These are phyloP conservation scores for Pipistrellus kuhlii DNA, from an alignment of 2,797 vertebrate genomes.

Conservation along the genomic window DNA sequence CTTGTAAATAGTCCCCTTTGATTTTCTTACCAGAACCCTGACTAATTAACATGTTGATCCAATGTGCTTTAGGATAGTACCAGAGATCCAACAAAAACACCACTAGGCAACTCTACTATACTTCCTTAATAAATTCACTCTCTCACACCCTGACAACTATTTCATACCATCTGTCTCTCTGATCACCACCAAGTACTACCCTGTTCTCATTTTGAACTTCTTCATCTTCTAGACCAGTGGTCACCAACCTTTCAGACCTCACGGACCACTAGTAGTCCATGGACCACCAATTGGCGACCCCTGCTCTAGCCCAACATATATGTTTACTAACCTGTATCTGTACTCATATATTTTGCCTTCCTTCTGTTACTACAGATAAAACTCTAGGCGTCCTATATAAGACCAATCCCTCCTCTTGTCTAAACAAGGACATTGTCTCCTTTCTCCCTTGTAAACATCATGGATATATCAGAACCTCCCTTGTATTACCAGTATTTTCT, in stretches of 20 bases:
- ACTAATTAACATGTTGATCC: background rate
- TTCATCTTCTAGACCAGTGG: background rate
- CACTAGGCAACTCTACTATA: background rate
- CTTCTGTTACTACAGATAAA: background rate
- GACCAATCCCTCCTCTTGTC: background rate
- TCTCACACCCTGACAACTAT: background rate
- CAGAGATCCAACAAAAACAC: slow-evolving; percentile 30
- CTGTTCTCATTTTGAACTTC: slow-evolving; percentile 1
- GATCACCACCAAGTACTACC: background rate
- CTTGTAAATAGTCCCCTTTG: background rate
- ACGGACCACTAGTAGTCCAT: too few species aligned
- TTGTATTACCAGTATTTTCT: background rate
- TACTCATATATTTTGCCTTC: background rate
- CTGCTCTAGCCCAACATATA: background rate
- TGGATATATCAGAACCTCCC: background rate
- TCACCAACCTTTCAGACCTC: too few species aligned
- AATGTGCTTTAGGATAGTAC: background rate
- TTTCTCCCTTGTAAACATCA: background rate
- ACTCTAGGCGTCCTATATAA: background rate
- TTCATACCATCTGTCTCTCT: background rate
- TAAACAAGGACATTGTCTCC: background rate
- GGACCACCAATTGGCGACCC: too few species aligned
- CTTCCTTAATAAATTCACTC: slow-evolving; percentile 2
- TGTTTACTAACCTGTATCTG: background rate
- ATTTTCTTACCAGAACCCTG: background rate